Evolutionary conservation across 2,113 vertebrate genomes (phyloP), one percentile per base, ranked within the genome.

Genomic region (Ellobius talpinus): DNA sequence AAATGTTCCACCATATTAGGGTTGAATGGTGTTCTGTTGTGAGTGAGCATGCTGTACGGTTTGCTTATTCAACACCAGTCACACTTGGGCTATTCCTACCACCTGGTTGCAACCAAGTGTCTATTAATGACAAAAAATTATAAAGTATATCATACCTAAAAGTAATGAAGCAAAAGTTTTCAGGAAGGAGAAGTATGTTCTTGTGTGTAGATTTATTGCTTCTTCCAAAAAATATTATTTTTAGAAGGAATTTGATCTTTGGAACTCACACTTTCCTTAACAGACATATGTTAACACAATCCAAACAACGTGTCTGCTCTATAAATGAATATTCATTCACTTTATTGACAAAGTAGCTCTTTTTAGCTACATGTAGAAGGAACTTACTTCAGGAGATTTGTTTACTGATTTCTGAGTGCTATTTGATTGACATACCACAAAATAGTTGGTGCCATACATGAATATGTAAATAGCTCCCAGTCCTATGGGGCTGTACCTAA

Each of bases 261-360:
- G 33, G 93, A 92, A 89, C 89, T 98, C 93, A 98, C 93, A 96
- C 86, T 91, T 95, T 77, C 42, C 95, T 94, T 96, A 97, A 96
- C 82, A 97, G 94, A 96, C 95, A 98, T 95, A 97, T 96, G 97
- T 90, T 96, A 94, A 96, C 93, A 97, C 78, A 97, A 88, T 94
- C 87, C 94, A 98, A 98, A 97, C 82, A 98, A 87, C 85, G 90
- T 96, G 94, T 86, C 94, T 97, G 77, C 78, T 96, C 84, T 96
- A 94, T 96, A 98, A 97, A 97, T 96, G 95, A 97, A 97, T 97
- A 97, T 96, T 96, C 96, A 96, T 96, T 98, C 96, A 97, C 70
- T 96, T 97, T 97, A 97, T 96, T 94, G 87, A 96, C 88, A 98
- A 98, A 92, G 86, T 91, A 91, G 92, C 58, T 97, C 95, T 96